Evolutionary conservation across 2,797 vertebrate species (phyloP), one percentile per base, ranked within the genome.

Genomic region (Nasua narica): DNA sequence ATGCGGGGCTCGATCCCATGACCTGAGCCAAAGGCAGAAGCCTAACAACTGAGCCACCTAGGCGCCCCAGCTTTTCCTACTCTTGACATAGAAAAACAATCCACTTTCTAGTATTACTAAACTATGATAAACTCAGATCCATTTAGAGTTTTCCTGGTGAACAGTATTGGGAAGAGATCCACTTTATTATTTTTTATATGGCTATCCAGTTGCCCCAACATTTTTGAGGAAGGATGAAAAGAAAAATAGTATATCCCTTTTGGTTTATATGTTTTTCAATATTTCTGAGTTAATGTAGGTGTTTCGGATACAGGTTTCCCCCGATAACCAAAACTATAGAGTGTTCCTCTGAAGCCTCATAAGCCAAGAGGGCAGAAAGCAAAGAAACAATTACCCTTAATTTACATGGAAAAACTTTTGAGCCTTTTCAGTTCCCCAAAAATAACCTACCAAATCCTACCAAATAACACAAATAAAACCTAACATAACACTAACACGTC

Each of bases 141-240:
- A 6, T 37, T 23, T n/a, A 40, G 15, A 27, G 19, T 72, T 37
- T 15, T 70, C 58, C 27, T 46, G 54, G 46, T 15, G 48, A 62
- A 27, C 43, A 40, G 0, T 21, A 23, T 7, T 72, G 37, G 67
- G 50, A 67, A 50, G n/a, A 21, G 35, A 23, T 48, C 32, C 60
- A 5, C 83, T 52, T 52, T 18, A 0, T 14, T 37, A 40, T 37
- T 62, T 56, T 89, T 16, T 27, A 19, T 32, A 2, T 3, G 72
- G 35, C 87, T 54, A 0, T 52, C 65, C 3, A 19, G 5, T 27
- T 72, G 40, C 67, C n/a, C 13, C 13, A 18, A 1, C 4, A 2
- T 23, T 87, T 65, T 5, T 46, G 27, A 58, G 60, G 29, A 88
- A 60, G n/a, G 9, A 4, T 56, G n/a, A 23, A 72, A 58, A 78